phyloP scores from a whole-genome alignment of 2,888 invertebrate genomes.

The Tyria jacobaeae region DNA sequence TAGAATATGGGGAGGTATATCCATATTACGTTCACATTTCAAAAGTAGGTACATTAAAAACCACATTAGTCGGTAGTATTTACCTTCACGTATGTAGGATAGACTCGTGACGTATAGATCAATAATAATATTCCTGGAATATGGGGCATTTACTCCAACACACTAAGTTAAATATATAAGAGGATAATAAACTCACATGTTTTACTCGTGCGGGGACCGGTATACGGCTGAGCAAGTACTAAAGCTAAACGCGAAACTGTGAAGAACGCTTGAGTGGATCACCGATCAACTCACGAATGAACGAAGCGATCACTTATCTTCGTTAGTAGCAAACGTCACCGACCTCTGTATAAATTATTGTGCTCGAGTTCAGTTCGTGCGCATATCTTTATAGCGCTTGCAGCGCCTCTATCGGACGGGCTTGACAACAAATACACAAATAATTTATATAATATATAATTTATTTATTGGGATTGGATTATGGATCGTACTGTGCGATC shows the following conservation, averaged over 20 bases:
- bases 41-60: background rate
- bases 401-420: background rate
- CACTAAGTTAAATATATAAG: background rate
- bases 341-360: conserved; percentile 25
- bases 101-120: too few relatives aligned
- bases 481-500: background rate
- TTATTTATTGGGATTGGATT: too few relatives aligned
- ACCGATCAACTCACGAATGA: conserved; percentile 21
- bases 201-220: conserved; percentile 22
- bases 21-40: background rate
- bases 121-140: too few relatives aligned
- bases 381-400: conserved; percentile 2
- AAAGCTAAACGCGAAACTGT: conserved; percentile 22
- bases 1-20: background rate
- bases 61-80: too few relatives aligned
- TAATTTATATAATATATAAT: too few relatives aligned
- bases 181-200: conserved; percentile 30
- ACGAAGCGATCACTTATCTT: conserved; percentile 44
- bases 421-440: too few relatives aligned
- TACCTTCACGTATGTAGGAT: too few relatives aligned
- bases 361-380: conserved; percentile 12
- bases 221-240: conserved; percentile 35
- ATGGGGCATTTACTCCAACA: background rate
- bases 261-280: conserved; percentile 22
- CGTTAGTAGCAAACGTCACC: conserved; percentile 45